These are phyloP conservation scores for Marisa cornuarietis DNA, from an alignment of 1,140 invertebrate species.

Conservation along the genomic window DNA sequence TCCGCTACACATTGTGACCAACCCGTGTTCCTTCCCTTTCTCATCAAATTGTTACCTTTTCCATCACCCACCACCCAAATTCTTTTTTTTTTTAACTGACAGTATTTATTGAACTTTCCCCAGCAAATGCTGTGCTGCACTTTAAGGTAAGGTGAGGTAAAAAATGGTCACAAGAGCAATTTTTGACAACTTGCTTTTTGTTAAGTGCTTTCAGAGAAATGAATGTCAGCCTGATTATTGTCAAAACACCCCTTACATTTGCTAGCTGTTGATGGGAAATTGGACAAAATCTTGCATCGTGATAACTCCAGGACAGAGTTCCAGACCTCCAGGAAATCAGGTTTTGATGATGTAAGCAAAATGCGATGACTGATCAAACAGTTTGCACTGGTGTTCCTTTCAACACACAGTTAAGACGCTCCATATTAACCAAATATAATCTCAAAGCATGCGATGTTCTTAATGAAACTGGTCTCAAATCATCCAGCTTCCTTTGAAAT, in stretches of 20 bases:
- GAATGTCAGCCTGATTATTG: background rate
- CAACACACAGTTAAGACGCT: background rate
- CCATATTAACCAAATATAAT: background rate
- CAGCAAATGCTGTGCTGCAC: too few species aligned
- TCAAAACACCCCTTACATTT: slow-evolving; percentile 23
- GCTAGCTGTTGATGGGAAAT: slow-evolving; percentile 29
- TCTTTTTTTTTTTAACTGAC: background rate
- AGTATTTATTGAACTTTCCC: background rate
- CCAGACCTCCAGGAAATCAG: slow-evolving; percentile 59
- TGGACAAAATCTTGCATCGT: slow-evolving; percentile 33
- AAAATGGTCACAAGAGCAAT: too few species aligned
- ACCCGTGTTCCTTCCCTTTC: background rate
- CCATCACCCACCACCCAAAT: too few species aligned
- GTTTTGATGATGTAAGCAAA: slow-evolving; percentile 46
- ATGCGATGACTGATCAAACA: slow-evolving; percentile 47
- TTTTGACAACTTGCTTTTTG: background rate
- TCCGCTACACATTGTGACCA: background rate
- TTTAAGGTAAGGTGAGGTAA: too few species aligned
- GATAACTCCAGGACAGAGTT: slow-evolving; percentile 53
- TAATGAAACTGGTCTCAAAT: background rate
- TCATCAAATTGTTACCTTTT: background rate
- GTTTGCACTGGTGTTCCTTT: background rate
- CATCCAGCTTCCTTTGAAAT: too few species aligned
- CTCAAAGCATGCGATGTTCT: background rate
- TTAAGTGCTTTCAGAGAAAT: background rate